These are phyloP conservation scores for Papilio machaon DNA, from an alignment of 1,140 invertebrate species.

Conservation along the genomic window DNA sequence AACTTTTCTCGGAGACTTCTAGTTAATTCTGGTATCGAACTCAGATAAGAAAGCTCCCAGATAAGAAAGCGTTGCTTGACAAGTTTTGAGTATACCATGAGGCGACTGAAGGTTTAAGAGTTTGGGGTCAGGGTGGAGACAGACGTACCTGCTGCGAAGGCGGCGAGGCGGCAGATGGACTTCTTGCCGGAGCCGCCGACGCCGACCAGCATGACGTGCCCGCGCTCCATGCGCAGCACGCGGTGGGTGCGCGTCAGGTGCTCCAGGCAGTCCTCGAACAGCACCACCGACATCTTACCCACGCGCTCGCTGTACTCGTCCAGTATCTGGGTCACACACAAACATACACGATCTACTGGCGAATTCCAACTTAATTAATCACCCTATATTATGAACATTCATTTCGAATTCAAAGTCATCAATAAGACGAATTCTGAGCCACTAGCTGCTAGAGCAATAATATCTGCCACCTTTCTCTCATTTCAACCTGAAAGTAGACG, in stretches of 20 bases:
- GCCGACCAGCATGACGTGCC: conserved; percentile 92
- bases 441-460: no score
- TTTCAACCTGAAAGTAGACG: not conserved
- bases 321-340: conserved; percentile 84
- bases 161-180: conserved; percentile 86
- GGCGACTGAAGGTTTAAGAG: not conserved
- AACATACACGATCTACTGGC: not conserved
- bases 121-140: not conserved
- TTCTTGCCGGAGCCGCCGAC: conserved; percentile 94
- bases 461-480: not conserved
- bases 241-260: conserved; percentile 93
- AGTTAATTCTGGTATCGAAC: no score
- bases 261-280: conserved; percentile 95
- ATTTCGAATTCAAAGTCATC: no score
- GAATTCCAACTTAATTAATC: no score
- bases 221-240: conserved; percentile 90
- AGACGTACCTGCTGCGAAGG: conserved; percentile 86
- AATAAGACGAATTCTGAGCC: no score
- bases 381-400: no score
- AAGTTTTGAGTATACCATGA: no score
- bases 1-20: no score
- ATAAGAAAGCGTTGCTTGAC: no score
- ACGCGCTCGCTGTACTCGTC: conserved; percentile 91
- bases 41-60: no score
- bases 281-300: conserved; percentile 88